A percentile compares a stretch with the other conserved stretches of the same genome.
Conservation (phyloP, 1,140 invertebrate genomes). For the Adoxophyes honmai region DNA sequence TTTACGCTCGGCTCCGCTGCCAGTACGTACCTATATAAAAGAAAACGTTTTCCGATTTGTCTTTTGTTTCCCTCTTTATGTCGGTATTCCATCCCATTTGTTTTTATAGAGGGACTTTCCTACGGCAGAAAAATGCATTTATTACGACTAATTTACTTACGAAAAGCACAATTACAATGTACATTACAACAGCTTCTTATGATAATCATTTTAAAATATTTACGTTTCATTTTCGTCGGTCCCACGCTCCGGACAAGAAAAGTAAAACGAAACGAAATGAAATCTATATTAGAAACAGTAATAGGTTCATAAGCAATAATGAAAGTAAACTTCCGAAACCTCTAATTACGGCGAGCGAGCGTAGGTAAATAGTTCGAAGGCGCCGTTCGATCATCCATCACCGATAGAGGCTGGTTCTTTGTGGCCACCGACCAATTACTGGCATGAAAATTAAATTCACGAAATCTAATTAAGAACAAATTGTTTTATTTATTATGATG, state of each 20-base stretch:
- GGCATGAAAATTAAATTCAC: conserved; percentile 77
- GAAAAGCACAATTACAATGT: no score
- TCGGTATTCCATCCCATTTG: conserved; percentile 32
- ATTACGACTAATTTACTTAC: not conserved
- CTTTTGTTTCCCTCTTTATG: conserved; percentile 49
- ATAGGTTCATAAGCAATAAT: conserved; percentile 69
- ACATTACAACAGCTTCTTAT: no score
- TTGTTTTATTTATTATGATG: conserved; percentile 78
- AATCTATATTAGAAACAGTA: conserved; percentile 69
- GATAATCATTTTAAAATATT: not conserved
- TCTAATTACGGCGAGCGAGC: conserved; percentile 62
- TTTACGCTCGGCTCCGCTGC: conserved; percentile 54
- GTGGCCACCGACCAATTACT: conserved; percentile 75
- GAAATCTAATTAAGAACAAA: conserved; percentile 78
- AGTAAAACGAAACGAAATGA: conserved; percentile 43
- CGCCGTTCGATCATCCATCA: conserved; percentile 74
- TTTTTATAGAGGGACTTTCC: conserved; percentile 26
- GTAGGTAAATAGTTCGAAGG: conserved; percentile 71
- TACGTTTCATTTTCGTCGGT: conserved; percentile 18
- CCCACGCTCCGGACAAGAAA: conserved; percentile 36
- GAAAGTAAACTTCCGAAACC: conserved; percentile 71
- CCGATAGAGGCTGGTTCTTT: conserved; percentile 66
- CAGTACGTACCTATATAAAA: conserved; percentile 48
- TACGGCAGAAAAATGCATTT: not conserved
- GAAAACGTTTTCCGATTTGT: conserved; percentile 57